phyloP scores from a whole-genome alignment of 2,888 invertebrate genomes.

The Drosophila mettleri region DNA sequence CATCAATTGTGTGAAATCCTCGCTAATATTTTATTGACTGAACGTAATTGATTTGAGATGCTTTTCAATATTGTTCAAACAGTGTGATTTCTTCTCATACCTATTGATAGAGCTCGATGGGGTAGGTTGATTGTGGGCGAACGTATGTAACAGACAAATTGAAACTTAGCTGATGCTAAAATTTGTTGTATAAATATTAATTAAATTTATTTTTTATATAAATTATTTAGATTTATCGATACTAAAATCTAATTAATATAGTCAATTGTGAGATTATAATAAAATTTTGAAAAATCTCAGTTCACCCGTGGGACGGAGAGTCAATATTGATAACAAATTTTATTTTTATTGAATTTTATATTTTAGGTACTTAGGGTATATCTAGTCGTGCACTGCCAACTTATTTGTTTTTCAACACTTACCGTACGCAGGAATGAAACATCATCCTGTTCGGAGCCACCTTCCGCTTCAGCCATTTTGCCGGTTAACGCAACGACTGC shows the following conservation, averaged over 20 bases:
- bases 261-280: no score
- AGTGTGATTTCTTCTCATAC: slow-evolving; percentile 2
- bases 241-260: no score
- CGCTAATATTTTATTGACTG: slow-evolving; percentile 80
- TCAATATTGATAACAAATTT: not conserved
- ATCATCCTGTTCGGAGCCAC: slow-evolving; percentile 99
- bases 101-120: not conserved
- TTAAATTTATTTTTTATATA: no score
- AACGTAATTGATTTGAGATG: slow-evolving; percentile 82
- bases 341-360: not conserved
- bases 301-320: no score
- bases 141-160: not conserved
- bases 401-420: slow-evolving; percentile 85
- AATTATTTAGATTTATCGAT: no score
- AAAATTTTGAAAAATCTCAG: no score
- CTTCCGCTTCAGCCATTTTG: slow-evolving; percentile 96
- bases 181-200: no score
- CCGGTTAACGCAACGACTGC: slow-evolving; percentile 71
- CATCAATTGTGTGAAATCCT: slow-evolving; percentile 77
- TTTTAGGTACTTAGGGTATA: not conserved
- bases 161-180: no score
- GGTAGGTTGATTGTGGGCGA: not conserved
- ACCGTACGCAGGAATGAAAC: slow-evolving; percentile 99
- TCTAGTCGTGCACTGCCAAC: not conserved
- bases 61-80: slow-evolving; percentile 34